Conservation (phyloP, 2,113 vertebrate genomes). For the Neotoma lepida region DNA sequence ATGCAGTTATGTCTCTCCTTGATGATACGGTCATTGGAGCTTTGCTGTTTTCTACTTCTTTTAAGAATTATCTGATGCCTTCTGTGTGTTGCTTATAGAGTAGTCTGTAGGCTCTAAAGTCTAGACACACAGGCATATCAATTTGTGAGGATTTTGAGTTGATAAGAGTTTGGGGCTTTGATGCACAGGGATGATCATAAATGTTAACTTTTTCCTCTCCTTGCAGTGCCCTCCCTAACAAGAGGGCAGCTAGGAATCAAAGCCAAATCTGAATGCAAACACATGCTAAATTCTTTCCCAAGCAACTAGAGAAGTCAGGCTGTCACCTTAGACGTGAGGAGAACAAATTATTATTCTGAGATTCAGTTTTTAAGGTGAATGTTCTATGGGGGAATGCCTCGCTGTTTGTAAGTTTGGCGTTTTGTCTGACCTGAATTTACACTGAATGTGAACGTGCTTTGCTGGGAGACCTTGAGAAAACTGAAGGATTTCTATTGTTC, state of each 20-base stretch:
- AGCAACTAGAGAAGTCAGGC: neutral
- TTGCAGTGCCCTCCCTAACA: neutral
- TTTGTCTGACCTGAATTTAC: constrained; percentile 47
- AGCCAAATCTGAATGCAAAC: neutral
- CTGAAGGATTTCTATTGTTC: constrained; percentile 74
- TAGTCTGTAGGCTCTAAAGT: neutral
- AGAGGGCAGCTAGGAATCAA: neutral
- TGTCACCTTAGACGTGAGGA: constrained; percentile 22
- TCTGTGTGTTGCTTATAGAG: neutral
- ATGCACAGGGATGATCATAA: neutral
- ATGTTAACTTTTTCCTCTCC: neutral
- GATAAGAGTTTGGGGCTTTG: neutral
- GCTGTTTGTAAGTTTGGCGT: constrained; percentile 29
- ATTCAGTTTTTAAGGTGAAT: constrained; percentile 40
- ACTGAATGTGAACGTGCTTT: neutral
- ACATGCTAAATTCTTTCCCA: neutral
- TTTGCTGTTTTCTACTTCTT: neutral
- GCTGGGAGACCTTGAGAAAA: constrained; percentile 68
- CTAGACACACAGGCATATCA: neutral
- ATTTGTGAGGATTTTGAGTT: constrained; percentile 10
- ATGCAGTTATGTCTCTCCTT: neutral
- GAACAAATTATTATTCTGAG: constrained; percentile 30
- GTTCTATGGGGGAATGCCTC: neutral
- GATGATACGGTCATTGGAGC: neutral
- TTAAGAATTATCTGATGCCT: neutral